Base-by-base conservation (phyloP, 1,140 invertebrate species). In the Nymphalis io region DNA sequence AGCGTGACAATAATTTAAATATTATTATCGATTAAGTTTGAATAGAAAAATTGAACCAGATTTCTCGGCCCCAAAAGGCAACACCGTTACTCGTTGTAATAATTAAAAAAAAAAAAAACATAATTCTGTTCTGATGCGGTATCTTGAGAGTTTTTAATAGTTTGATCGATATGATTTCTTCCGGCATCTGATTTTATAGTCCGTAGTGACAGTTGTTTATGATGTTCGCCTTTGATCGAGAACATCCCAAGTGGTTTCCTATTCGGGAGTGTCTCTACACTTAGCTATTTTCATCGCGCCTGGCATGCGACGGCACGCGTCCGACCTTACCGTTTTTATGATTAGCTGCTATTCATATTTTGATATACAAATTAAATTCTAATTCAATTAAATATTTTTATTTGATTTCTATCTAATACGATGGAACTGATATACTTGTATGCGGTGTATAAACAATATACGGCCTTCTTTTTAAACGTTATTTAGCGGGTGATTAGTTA, bases 201-300 rank as follows among this genome's bases (percentile, higher is more conserved):
- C 46, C 59, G 55, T 59, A 75, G 64, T 68, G 72, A 75, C 69
- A 79, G 68, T 74, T 73, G 75, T 79, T 83, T 80, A 75, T 78
- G 75, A 74, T 76, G 75, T 74, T 78, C 76, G 60, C 27, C 70
- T 80, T 80, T 81, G 80, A 84, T 84, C 68, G 67, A 60, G 76
- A 60, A 63, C 77, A 65, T 73, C 70, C n/a, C 77, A 76, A 84
- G 81, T 83, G 80, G 72, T 79, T 87, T 88, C 85, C 81, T 86
- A 86, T 89, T 89, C 72, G 82, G 85, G 82, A 84, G 80, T 87
- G 84, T 88, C 85, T 85, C 76, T 70, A 76, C 74, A 73, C 51
- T 73, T 76, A 74, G 76, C 81, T 90, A 91, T 91, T 88, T 89
- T 86, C 88, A 83, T 65, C 76, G 61, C 63, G 67, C 69, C 63